Evolutionary conservation across 2,113 vertebrate species (phyloP).

Genomic region (Hippocampus barbouri): DNA sequence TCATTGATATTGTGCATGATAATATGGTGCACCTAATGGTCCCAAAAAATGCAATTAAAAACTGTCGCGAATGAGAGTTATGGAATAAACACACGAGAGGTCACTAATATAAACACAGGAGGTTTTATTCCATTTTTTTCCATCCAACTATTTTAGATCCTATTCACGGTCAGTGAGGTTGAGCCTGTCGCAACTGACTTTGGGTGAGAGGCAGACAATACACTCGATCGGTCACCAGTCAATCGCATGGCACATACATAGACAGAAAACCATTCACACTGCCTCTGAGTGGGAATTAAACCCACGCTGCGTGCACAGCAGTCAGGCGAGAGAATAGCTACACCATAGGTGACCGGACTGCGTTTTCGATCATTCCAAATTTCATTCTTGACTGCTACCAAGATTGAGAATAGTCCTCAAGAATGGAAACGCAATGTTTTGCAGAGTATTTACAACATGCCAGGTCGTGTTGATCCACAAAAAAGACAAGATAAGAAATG

Average conservation of each 20-base stretch:
- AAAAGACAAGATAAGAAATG: slow-evolving; percentile 50
- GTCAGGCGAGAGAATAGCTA: neutral
- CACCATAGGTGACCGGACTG: neutral
- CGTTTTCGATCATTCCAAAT: neutral
- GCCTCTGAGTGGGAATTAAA: neutral
- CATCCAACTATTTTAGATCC: neutral
- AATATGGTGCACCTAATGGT: too few relatives aligned
- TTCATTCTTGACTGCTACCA: neutral
- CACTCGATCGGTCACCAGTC: neutral
- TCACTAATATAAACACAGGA: neutral
- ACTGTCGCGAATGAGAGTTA: too few relatives aligned
- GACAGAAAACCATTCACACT: neutral
- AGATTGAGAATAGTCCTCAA: slow-evolving; percentile 7
- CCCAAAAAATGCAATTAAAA: too few relatives aligned
- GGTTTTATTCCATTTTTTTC: neutral
- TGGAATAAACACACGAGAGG: too few relatives aligned
- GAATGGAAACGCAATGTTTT: slow-evolving; percentile 20
- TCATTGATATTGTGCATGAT: too few relatives aligned
- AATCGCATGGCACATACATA: neutral
- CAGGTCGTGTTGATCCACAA: slow-evolving; percentile 17
- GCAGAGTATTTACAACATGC: slow-evolving; percentile 34
- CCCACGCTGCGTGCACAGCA: neutral
- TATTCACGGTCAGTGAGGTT: neutral
- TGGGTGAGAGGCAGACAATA: neutral
- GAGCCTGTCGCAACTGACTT: neutral